phyloP scores from a whole-genome alignment of 2,888 invertebrate species.

The Campoletis raptor region DNA sequence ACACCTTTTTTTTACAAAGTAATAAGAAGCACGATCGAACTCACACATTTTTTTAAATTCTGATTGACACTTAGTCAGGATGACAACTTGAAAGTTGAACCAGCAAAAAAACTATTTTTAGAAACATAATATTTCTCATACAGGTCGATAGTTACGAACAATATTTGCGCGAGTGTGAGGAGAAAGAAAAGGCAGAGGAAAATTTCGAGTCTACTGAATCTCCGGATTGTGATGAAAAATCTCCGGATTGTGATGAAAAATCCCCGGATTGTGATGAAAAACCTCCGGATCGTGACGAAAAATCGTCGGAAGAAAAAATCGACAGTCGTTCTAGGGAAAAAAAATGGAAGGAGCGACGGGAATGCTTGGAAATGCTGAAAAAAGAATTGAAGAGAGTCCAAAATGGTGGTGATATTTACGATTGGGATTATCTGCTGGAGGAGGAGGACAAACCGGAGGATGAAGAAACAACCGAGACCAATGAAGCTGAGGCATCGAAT shows the following conservation, averaged over 20 bases:
- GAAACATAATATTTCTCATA: neutral
- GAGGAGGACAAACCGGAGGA: conserved; percentile 85
- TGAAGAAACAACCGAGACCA: conserved; percentile 79
- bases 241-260: conserved; percentile 25
- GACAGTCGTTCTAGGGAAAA: conserved; percentile 62
- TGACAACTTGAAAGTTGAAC: neutral
- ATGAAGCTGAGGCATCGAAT: conserved; percentile 37
- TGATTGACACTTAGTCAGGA: neutral
- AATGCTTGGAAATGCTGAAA: conserved; percentile 82
- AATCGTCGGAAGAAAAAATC: conserved; percentile 9
- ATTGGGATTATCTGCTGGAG: conserved; percentile 80
- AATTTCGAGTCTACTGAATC: conserved; percentile 30
- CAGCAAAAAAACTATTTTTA: neutral
- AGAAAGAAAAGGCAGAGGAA: conserved; percentile 75
- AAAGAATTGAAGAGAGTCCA: conserved; percentile 80
- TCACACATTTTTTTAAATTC: neutral
- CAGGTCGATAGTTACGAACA: conserved; percentile 81
- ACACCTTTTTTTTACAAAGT: neutral
- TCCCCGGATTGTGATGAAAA: conserved; percentile 34
- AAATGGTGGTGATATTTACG: conserved; percentile 80
- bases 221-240: conserved; percentile 34
- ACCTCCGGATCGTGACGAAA: neutral
- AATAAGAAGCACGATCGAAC: neutral
- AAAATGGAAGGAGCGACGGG: conserved; percentile 82
- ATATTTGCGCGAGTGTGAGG: conserved; percentile 81